Evolutionary conservation across 1,140 invertebrate species (phyloP), one percentile per base, ranked within the genome.

Genomic region (Aricia agestis): DNA sequence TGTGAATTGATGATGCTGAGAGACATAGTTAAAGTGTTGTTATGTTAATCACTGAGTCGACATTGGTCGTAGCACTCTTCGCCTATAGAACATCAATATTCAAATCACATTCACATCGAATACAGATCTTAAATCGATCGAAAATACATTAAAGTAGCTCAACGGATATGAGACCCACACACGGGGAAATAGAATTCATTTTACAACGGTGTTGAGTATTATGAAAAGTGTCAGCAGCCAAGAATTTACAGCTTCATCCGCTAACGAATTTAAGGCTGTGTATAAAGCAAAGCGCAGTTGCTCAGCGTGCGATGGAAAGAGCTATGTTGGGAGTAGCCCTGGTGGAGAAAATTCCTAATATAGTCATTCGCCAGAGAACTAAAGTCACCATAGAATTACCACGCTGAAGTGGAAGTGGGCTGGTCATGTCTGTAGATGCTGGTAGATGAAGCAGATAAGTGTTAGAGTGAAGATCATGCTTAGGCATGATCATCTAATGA

Each of bases 1-100:
- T 36, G 45, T 52, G 13, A 52, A 52, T 52, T 13, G 45, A 52
- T 52, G 45, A 52, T 52, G 45, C 11, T 15, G 45, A 52, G 45
- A 52, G 45, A 52, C 45, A 52, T 52, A 52, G 45, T 52, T 52
- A 15, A 52, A 52, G 45, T 52, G 45, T 52, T 52, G 45, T 52
- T 52, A 52, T 52, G 45, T 52, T 52, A 52, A 52, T 52, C 45
- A 15, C 13, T 15, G 45, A 52, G 45, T 11, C 45, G 45, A 52
- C 45, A 52, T 52, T 52, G 45, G 45, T 52, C 45, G 45, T 52
- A 36, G 36, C 36, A 36, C 36, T 36, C 36, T 36, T 36, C 9
- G 36, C 45, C 45, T 15, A 52, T 52, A 11, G 45, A 52, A 52
- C 45, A 52, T 52, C 6, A 52, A 52, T 52, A 52, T 52, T 52